These are phyloP conservation scores for Haemorhous mexicanus DNA, from an alignment of 2,113 vertebrate genomes.

Conservation along the genomic window DNA sequence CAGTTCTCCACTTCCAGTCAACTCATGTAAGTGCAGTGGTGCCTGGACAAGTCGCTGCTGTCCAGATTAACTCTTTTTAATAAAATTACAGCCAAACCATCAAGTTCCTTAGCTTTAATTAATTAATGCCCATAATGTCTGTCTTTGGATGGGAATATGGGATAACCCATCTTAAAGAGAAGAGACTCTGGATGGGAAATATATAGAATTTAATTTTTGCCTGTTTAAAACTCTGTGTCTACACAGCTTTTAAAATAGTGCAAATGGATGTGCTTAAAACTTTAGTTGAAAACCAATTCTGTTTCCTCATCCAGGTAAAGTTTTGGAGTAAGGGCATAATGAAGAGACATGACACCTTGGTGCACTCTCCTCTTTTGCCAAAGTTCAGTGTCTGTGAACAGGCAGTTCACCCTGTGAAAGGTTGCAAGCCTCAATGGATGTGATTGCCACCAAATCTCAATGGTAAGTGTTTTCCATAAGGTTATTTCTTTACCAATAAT, in stretches of 20 bases:
- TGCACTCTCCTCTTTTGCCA: not conserved
- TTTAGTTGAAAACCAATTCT: not conserved
- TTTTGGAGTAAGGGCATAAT: not conserved
- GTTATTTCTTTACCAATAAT: not conserved
- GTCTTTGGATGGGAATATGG: not conserved
- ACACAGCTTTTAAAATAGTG: not conserved
- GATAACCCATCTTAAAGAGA: not conserved
- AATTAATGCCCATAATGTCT: not conserved
- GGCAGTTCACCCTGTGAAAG: not conserved
- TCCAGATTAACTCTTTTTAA: not conserved
- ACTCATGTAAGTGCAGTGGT: not conserved
- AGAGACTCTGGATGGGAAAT: not conserved
- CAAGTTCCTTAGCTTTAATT: not conserved
- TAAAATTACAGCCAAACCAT: not conserved
- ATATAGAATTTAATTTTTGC: not conserved
- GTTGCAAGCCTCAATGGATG: not conserved
- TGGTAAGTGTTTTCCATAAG: not conserved
- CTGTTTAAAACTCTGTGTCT: not conserved
- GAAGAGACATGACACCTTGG: not conserved
- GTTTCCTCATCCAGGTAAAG: not conserved
- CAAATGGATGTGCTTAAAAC: not conserved
- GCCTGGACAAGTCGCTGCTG: not conserved
- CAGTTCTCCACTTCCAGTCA: not conserved
- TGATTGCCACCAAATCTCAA: not conserved
- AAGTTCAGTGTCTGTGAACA: accelerated